Base-by-base conservation (phyloP, 2,113 vertebrate genomes). In the Hypocryptadius cinnamomeus region DNA sequence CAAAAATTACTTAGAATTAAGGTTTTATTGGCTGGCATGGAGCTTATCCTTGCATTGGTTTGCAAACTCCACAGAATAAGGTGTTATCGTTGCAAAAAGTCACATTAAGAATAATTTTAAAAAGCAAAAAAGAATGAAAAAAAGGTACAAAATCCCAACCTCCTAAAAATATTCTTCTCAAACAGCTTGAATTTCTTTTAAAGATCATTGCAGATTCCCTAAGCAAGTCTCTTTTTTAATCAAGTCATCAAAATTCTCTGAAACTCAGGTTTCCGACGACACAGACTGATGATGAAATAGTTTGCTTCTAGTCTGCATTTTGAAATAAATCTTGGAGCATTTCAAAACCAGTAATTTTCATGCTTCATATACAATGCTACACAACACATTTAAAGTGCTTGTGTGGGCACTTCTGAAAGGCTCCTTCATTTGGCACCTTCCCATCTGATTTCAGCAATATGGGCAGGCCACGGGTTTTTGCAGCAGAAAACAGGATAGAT, bases 321-420 rank as follows among this genome's bases (percentile, higher is more conserved):
- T 72, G n/a, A 89, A 96, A 81, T 53, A 84, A 74, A 79, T 45
- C 64, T 72, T 61, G 48, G 48, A 92, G 23, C 23, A 17, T 42
- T 94, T 93, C 16, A 90, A 95, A 93, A 14, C 1, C 40, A 65
- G 73, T 24, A 76, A 81, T 85, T 81, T 89, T 93, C 70, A 89
- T 53, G 77, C 57, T 89, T 76, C 81, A 77, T 42, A 48, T 64
- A 81, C 64, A 80, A 48, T 27, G 56, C 48, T 76, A 71, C 86
- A 84, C 65, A 94, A 89, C 84, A 57, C 84, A 76, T 60, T 79
- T 91, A 45, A 89, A 93, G 57, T 81, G 89, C 66, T 69, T 90
- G 57, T 89, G 91, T 87, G 89, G 89, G 77, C 72, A 85, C 44
- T 94, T 85, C 77, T 83, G 82, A 84, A 95, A 79, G 45, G 42